phyloP scores from a whole-genome alignment of 2,888 invertebrate species.

The Lomographa bimaculata region DNA sequence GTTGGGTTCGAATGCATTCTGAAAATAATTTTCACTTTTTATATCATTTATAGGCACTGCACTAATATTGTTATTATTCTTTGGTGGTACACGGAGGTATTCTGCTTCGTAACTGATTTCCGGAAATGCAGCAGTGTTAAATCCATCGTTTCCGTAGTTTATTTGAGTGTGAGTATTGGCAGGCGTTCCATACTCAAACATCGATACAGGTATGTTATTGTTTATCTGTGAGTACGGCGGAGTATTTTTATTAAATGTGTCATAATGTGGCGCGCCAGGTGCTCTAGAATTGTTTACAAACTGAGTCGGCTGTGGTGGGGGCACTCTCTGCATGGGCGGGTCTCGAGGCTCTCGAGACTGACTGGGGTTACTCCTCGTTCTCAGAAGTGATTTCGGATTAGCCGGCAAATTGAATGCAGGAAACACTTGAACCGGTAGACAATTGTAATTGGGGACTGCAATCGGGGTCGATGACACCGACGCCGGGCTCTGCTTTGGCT shows the following conservation, averaged over 20 bases:
- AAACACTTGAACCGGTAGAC: slow-evolving; percentile 78
- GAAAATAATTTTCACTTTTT: slow-evolving; percentile 20
- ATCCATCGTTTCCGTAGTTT: slow-evolving; percentile 49
- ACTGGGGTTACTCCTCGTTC: slow-evolving; percentile 67
- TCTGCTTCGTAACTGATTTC: slow-evolving; percentile 62
- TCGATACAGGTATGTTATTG: slow-evolving; percentile 52
- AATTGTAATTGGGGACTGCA: slow-evolving; percentile 71
- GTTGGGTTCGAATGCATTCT: background rate
- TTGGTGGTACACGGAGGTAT: slow-evolving; percentile 47
- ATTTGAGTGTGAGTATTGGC: slow-evolving; percentile 35
- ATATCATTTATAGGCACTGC: slow-evolving; percentile 26
- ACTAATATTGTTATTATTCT: slow-evolving; percentile 32
- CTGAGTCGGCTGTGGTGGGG: slow-evolving; percentile 35
- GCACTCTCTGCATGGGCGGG: slow-evolving; percentile 37
- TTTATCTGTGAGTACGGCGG: slow-evolving; percentile 44
- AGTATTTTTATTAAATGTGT: slow-evolving; percentile 46
- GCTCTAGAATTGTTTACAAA: slow-evolving; percentile 42
- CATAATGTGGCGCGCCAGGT: slow-evolving; percentile 36
- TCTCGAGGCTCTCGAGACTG: slow-evolving; percentile 54
- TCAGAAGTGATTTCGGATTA: slow-evolving; percentile 84
- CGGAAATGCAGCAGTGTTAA: slow-evolving; percentile 42
- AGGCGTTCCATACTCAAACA: slow-evolving; percentile 47
- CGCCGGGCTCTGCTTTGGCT: slow-evolving; percentile 78
- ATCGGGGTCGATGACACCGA: slow-evolving; percentile 74
- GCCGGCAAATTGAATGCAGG: slow-evolving; percentile 87